Conservation (phyloP, 2,113 vertebrate species). For the Hippocampus barbouri region DNA sequence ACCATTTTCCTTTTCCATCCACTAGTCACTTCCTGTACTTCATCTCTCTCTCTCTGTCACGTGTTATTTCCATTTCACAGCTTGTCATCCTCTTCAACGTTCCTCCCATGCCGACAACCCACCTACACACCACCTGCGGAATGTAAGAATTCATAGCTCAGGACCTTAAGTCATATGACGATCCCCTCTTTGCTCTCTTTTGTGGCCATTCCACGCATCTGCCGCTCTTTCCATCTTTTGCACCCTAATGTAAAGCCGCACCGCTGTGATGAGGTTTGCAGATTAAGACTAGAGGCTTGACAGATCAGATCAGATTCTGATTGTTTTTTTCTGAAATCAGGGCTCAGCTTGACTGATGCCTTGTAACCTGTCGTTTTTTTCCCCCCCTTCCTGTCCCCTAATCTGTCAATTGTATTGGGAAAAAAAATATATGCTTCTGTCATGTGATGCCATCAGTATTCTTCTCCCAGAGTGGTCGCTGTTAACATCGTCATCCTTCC, state of each 20-base stretch:
- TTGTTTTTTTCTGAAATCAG: constrained; percentile 36
- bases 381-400: constrained; percentile 24
- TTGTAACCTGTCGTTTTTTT: constrained; percentile 20
- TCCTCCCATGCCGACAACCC: constrained; percentile 53
- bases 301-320: constrained; percentile 48
- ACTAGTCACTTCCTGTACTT: constrained; percentile 22
- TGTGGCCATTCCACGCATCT: constrained; percentile 38
- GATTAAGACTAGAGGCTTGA: constrained; percentile 61
- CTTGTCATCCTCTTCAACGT: constrained; percentile 52
- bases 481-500: constrained; percentile 20
- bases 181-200: constrained; percentile 11
- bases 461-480: constrained; percentile 39
- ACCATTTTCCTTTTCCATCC: constrained; percentile 24
- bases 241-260: constrained; percentile 29
- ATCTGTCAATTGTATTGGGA: constrained; percentile 23
- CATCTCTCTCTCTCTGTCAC: background rate
- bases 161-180: constrained; percentile 4
- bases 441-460: constrained; percentile 32
- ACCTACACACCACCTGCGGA: constrained; percentile 50
- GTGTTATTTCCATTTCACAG: constrained; percentile 54
- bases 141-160: constrained; percentile 62
- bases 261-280: constrained; percentile 49
- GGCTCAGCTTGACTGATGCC: constrained; percentile 39
- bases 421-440: background rate
- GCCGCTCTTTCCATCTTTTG: constrained; percentile 21